Evolutionary conservation across 2,888 invertebrate genomes (phyloP), one percentile per base, ranked within the genome.

Genomic region (Hydriomena furcata): DNA sequence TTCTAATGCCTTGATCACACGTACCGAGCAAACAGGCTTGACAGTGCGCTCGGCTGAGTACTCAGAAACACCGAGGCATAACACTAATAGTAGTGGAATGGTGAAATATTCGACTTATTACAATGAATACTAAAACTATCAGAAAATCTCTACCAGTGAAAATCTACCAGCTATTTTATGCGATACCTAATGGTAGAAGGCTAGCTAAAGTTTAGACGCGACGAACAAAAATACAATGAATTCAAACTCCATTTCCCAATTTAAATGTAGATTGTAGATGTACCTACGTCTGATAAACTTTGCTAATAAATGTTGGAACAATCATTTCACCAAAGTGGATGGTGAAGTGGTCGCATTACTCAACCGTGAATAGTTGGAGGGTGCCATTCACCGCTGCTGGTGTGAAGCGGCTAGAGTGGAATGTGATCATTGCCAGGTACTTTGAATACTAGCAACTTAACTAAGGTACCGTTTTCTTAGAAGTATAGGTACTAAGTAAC

Each of bases 291-390:
- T 64, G 65, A 60, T 60, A 55, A 73, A 71, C 71, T 73, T 71
- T 68, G 52, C 61, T 66, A 71, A 73, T 73, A 71, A 69, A 71
- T 67, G 71, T 67, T 68, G 49, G 67, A 71, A 66, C 68, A 65
- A 66, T 70, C 58, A 72, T 71, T 70, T 65, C 48, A 5, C 12
- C n/a, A n/a, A 12, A 55, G 56, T 55, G 47, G 53, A 27, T 36
- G 50, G 47, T 56, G 60, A 58, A 44, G 63, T 56, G 65, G 68
- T 67, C 58, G 60, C 61, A 58, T 70, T 63, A 65, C 52, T 61
- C 43, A 55, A 45, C 51, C 65, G 60, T 66, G 63, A 68, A 73
- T 68, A 69, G 69, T 69, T 68, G 43, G 37, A 41, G 35, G 45
- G 45, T 27, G 51, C 51, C 44, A 37, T 51, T 51, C 30, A 25